Percentiles rank a stretch among this genome's conserved stretches.
Conservation (phyloP, 2,888 invertebrate genomes). For the Ornithoptera alexandrae region DNA sequence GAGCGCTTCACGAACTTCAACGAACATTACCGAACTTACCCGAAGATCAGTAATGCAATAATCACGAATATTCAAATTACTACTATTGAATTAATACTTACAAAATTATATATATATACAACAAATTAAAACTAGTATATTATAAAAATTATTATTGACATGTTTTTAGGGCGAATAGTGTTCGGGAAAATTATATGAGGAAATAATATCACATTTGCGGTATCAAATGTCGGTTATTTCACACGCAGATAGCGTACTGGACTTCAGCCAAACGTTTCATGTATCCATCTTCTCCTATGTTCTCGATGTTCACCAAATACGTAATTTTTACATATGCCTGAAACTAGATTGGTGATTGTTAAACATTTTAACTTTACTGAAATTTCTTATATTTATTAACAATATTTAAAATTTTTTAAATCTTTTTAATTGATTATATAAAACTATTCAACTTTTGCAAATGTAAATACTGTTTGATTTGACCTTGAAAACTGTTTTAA, state of each 20-base stretch:
- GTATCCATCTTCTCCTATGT: constrained; percentile 46
- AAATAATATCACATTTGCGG: constrained; percentile 42
- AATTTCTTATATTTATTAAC: no score
- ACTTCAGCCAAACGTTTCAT: constrained; percentile 59
- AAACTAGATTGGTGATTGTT: constrained; percentile 17
- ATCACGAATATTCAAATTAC: not conserved
- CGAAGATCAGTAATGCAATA: constrained; percentile 44
- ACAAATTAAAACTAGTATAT: no score
- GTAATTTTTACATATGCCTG: constrained; percentile 42
- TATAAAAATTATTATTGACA: no score
- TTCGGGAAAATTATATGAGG: constrained; percentile 19
- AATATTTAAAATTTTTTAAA: no score
- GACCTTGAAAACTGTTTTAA: no score
- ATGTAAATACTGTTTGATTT: no score
- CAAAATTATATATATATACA: no score
- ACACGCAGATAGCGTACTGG: constrained; percentile 53
- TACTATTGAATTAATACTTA: no score
- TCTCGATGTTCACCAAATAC: constrained; percentile 56
- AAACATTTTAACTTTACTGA: constrained; percentile 14
- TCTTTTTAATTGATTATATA: no score
- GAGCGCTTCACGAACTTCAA: constrained; percentile 51
- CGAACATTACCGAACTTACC: constrained; percentile 45
- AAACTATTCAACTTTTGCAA: no score
- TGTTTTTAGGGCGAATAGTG: no score
- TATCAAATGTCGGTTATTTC: constrained; percentile 64